A percentile compares a stretch with the other conserved stretches of the same genome.
These are phyloP conservation scores for Chironomus tepperi DNA, from an alignment of 1,140 invertebrate genomes.

Conservation along the genomic window DNA sequence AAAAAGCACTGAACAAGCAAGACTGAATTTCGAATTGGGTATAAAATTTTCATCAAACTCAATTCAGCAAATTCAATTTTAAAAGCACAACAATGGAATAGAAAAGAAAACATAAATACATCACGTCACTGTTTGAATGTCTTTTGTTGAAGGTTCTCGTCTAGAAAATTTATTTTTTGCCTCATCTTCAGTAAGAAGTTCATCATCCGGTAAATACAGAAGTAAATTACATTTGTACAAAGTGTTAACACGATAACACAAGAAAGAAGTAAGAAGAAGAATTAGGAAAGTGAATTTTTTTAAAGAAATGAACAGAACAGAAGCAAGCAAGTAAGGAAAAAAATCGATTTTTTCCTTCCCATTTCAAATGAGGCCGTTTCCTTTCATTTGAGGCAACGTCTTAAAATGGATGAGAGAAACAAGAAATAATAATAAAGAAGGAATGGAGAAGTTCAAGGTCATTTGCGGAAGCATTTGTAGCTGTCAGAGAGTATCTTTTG, in stretches of 20 bases:
- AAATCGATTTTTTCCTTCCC: not conserved
- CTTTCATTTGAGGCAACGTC: not conserved
- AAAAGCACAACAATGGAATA: not conserved
- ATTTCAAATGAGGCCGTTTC: not conserved
- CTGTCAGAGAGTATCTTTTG: constrained; percentile 5
- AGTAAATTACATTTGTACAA: constrained; percentile 8
- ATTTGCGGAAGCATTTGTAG: not conserved
- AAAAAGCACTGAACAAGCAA: not conserved
- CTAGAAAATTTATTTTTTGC: not conserved
- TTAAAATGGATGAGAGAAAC: not conserved
- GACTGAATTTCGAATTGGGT: not conserved
- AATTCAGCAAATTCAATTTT: not conserved
- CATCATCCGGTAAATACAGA: constrained; percentile 5
- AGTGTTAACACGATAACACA: constrained; percentile 12
- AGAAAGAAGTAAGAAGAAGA: not conserved
- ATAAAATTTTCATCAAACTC: too few relatives aligned
- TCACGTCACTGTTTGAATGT: not conserved
- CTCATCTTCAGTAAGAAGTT: not conserved
- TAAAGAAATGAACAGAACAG: not conserved
- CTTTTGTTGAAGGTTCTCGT: not conserved
- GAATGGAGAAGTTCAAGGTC: not conserved
- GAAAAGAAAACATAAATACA: constrained; percentile 1
- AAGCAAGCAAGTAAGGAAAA: too few relatives aligned
- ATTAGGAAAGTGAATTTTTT: too few relatives aligned
- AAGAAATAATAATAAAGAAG: not conserved